phyloP scores from a whole-genome alignment of 2,113 vertebrate species.

The Dipodomys stephensi region DNA sequence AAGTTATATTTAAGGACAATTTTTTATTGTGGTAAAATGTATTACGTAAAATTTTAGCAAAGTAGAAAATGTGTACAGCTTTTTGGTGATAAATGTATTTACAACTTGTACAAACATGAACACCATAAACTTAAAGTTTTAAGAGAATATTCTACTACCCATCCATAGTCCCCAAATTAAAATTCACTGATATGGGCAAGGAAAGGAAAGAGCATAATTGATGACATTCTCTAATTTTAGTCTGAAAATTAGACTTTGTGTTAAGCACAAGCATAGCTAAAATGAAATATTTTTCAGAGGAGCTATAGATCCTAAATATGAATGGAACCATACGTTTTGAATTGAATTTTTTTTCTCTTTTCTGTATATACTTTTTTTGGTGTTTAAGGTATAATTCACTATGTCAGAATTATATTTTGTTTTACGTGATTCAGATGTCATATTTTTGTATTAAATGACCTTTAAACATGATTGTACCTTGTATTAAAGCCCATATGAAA shows the following conservation, averaged over 20 bases:
- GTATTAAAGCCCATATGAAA: conserved; percentile 14
- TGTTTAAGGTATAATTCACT: conserved; percentile 23
- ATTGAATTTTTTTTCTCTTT: conserved; percentile 12
- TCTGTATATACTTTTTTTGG: background rate
- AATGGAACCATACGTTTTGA: background rate
- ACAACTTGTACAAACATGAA: background rate
- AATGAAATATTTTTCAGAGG: conserved; percentile 50
- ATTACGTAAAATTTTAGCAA: background rate
- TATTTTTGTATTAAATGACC: conserved; percentile 67
- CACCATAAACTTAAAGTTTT: background rate
- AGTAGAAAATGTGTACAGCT: background rate
- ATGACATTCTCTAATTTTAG: conserved; percentile 45
- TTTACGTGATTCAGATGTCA: conserved; percentile 59
- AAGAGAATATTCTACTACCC: background rate
- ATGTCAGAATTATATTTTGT: conserved; percentile 39
- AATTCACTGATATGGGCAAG: background rate
- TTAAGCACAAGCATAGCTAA: conserved; percentile 52
- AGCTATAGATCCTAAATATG: conserved; percentile 32
- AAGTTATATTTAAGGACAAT: conserved; percentile 52
- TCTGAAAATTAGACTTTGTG: conserved; percentile 42
- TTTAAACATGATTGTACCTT: conserved; percentile 20
- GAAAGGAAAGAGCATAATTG: conserved; percentile 3
- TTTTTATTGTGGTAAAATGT: conserved; percentile 29
- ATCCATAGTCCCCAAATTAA: background rate
- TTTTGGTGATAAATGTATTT: background rate